These are phyloP conservation scores for Anastrepha ludens DNA, from an alignment of 1,140 invertebrate species.

Conservation along the genomic window DNA sequence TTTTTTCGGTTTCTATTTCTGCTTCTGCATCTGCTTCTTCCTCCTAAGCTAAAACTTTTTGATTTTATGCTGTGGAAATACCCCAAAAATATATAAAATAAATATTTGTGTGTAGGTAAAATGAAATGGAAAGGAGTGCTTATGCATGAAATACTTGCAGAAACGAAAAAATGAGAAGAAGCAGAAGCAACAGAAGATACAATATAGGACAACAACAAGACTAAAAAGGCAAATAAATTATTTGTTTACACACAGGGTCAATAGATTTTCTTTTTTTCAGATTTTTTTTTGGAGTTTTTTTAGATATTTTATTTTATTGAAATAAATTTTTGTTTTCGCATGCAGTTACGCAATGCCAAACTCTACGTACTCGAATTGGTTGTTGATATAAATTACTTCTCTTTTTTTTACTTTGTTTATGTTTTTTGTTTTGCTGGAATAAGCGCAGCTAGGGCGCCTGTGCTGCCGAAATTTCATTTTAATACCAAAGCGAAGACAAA, in stretches of 20 bases:
- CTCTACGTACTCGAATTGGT: no score
- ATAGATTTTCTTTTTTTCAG: not conserved
- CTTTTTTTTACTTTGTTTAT: not conserved
- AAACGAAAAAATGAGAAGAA: not conserved
- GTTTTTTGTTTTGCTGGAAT: no score
- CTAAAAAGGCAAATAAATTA: not conserved
- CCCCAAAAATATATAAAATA: not conserved
- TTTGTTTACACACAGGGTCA: not conserved
- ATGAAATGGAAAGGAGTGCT: constrained; percentile 1
- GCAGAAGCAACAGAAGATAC: not conserved
- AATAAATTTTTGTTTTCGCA: not conserved
- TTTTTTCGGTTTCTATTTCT: not conserved
- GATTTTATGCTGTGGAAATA: no score
- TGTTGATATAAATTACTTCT: not conserved
- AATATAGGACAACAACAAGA: not conserved
- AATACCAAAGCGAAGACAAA: no score
- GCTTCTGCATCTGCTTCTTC: no score
- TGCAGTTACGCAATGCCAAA: not conserved
- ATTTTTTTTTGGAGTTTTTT: not conserved
- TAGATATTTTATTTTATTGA: not conserved
- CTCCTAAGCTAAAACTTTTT: no score
- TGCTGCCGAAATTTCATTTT: no score
- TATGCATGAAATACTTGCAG: not conserved
- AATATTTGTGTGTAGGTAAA: not conserved
- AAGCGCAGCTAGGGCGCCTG: no score